Percentiles rank a stretch among this genome's conserved stretches.
Evolutionary conservation across 2,113 vertebrate genomes (phyloP).

Genomic region (Ia io): DNA sequence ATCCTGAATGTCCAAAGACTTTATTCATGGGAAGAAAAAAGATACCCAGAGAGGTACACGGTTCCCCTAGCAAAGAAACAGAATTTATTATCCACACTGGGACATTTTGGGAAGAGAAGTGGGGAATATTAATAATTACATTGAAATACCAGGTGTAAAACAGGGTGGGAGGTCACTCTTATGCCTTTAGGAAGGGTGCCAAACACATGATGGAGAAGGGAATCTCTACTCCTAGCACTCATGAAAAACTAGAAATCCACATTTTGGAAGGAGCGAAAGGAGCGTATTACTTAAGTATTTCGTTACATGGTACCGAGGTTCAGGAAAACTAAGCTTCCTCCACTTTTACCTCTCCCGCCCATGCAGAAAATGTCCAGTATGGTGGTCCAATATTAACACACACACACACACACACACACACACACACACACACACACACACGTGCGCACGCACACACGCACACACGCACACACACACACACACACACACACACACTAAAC

Average conservation of each 20-base stretch:
- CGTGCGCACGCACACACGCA: too few species aligned
- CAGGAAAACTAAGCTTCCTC: background rate
- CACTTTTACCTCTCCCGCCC: background rate
- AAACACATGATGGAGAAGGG: background rate
- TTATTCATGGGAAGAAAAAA: constrained; percentile 12
- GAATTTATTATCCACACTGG: background rate
- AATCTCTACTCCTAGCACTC: background rate
- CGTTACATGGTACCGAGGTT: background rate
- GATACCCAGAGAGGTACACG: background rate
- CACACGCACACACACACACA: background rate
- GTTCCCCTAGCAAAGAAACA: background rate
- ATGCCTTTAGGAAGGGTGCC: background rate
- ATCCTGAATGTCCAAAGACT: background rate
- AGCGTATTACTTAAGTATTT: background rate
- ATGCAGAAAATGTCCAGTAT: background rate
- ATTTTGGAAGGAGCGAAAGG: background rate
- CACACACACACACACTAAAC: background rate
- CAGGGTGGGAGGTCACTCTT: background rate
- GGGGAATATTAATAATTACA: background rate
- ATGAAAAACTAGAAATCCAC: background rate
- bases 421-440: too few species aligned
- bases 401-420: background rate
- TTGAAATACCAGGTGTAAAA: background rate
- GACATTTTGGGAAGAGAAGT: background rate
- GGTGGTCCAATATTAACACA: background rate